Evolutionary conservation across 2,797 vertebrate genomes (phyloP), one percentile per base, ranked within the genome.

Genomic region (Syndactyla subalaris): DNA sequence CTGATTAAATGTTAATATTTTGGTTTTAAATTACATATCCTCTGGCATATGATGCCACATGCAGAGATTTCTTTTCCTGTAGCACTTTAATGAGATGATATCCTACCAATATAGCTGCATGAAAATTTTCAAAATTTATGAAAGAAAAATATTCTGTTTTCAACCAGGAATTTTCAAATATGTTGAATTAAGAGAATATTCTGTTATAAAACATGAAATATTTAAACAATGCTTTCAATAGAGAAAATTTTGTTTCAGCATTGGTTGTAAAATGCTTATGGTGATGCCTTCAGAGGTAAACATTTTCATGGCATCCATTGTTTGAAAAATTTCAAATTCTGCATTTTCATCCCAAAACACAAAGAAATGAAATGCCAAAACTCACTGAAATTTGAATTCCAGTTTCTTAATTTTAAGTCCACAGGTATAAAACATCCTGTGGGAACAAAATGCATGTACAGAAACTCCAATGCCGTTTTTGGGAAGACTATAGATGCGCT

Each of bases 1-100:
- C 59, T 88, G 62, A 93, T 88, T 92, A 84, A 81, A 92, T 61
- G 66, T 86, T 89, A 95, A 86, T 77, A 78, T 75, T 93, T 92
- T 39, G 59, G n/a, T 20, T 78, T 90, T 90, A 95, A 79, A 91
- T 79, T 87, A 76, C 63, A 63, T 76, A 74, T 74, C 87, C 48
- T 79, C 74, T 85, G 81, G 74, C 89, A 63, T 5, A 0, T 52
- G 43, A 59, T 79, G 63, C 81, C 86, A 76, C 89, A 82, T 62
- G 55, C 51, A 91, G 91, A 91, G 71, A 55, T 67, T 79, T 70
- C 34, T 86, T 88, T 79, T 87, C 81, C 63, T 82, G 76, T 72
- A 85, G 39, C 6, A 7, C 38, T 46, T 61, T 71, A 57, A 83
- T 74, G 57, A 74, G 46, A 57, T 70, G 71, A 65, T 61, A 11